Evolutionary conservation across 2,797 vertebrate species (phyloP).

Genomic region (Syngnathus acus): DNA sequence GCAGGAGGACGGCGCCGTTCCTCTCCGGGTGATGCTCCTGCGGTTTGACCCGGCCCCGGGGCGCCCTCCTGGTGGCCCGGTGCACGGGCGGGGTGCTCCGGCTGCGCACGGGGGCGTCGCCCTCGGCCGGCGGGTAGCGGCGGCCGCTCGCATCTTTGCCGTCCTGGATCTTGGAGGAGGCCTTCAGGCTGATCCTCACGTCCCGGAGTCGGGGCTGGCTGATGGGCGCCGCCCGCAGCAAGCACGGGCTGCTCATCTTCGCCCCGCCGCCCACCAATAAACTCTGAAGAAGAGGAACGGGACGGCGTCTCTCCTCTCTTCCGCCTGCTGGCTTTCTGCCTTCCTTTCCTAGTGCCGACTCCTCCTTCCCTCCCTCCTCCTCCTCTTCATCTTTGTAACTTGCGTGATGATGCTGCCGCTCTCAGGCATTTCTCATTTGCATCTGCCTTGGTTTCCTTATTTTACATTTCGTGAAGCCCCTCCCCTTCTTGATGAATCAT

Average conservation of each 20-base stretch:
- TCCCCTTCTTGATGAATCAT: background rate
- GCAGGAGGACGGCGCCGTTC: constrained; percentile 59
- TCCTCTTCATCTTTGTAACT: constrained; percentile 37
- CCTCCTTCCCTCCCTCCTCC: constrained; percentile 32
- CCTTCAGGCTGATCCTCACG: constrained; percentile 72
- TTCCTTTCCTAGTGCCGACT: constrained; percentile 53
- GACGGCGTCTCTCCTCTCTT: constrained; percentile 55
- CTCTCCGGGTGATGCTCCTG: constrained; percentile 54
- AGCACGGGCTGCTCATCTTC: constrained; percentile 74
- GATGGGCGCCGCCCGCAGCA: constrained; percentile 63
- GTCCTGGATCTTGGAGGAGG: constrained; percentile 20
- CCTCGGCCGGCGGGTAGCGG: constrained; percentile 39
- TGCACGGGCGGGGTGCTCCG: constrained; percentile 69
- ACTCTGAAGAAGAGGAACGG: constrained; percentile 38
- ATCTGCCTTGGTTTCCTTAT: constrained; percentile 44
- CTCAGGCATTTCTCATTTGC: constrained; percentile 37
- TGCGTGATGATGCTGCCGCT: constrained; percentile 50
- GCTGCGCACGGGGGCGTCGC: constrained; percentile 57
- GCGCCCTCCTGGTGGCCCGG: constrained; percentile 48
- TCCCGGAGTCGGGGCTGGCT: constrained; percentile 68
- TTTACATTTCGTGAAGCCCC: background rate
- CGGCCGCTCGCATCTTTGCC: constrained; percentile 39
- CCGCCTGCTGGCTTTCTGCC: constrained; percentile 54
- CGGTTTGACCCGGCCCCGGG: constrained; percentile 32
- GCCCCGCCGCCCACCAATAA: constrained; percentile 38